Percentiles rank a stretch among this genome's conserved stretches.
These are phyloP conservation scores for Morphnarchus princeps DNA, from an alignment of 2,113 vertebrate genomes.

Conservation along the genomic window DNA sequence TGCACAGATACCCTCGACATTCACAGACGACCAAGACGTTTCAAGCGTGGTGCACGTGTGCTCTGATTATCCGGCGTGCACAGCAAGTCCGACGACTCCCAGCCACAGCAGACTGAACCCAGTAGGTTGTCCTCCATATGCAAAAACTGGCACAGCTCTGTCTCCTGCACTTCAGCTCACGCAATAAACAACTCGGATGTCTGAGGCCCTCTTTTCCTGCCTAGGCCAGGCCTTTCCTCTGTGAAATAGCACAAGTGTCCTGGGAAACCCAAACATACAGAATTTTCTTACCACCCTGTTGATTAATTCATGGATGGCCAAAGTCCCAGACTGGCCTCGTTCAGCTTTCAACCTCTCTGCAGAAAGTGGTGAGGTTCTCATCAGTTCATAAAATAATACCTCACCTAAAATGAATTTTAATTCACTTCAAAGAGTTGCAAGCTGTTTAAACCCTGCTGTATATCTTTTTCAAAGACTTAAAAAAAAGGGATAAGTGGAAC, in stretches of 20 bases:
- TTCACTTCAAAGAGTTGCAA: slow-evolving; percentile 1
- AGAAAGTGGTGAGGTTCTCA: not conserved
- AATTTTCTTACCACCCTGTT: not conserved
- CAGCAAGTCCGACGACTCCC: not conserved
- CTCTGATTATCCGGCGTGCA: not conserved
- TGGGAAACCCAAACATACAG: not conserved
- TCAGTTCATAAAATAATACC: not conserved
- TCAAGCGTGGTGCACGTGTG: fast-evolving
- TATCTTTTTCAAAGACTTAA: not conserved
- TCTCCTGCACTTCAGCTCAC: not conserved
- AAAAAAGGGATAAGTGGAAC: not conserved
- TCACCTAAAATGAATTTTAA: not conserved
- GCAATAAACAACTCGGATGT: not conserved
- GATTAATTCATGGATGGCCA: not conserved
- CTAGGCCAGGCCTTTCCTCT: not conserved
- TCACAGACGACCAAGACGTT: not conserved
- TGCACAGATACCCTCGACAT: not conserved
- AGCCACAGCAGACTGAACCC: not conserved
- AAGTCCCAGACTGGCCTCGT: not conserved
- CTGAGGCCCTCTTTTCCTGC: not conserved
- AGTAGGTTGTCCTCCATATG: fast-evolving
- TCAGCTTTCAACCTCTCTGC: not conserved
- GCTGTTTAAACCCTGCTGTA: not conserved
- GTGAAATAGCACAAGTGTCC: not conserved
- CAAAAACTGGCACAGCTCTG: not conserved